A percentile compares a stretch with the other conserved stretches of the same genome.
Evolutionary conservation across 2,113 vertebrate species (phyloP).

Genomic region (Corythornis vintsioides): DNA sequence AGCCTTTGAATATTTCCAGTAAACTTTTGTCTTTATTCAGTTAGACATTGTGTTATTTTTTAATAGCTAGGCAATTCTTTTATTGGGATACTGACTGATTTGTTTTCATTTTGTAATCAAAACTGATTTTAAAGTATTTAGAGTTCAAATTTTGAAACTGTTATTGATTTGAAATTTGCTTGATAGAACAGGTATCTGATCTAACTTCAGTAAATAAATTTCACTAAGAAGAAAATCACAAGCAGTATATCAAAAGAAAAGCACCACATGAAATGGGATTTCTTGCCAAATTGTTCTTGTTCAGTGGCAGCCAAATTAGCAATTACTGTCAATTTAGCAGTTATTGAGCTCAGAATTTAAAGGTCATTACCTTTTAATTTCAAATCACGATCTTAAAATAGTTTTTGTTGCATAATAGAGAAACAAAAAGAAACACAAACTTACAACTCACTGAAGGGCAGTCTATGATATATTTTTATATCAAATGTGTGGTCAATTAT

Average conservation of each 20-base stretch:
- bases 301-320: not conserved
- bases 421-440: not conserved
- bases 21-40: not conserved
- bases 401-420: not conserved
- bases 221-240: not conserved
- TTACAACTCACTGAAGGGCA: not conserved
- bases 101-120: not conserved
- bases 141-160: not conserved
- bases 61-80: accelerated
- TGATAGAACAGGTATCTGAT: not conserved
- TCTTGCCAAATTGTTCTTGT: not conserved
- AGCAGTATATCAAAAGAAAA: not conserved
- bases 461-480: not conserved
- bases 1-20: not conserved
- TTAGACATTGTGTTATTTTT: not conserved
- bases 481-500: not conserved
- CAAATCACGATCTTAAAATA: not conserved
- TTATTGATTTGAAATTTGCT: not conserved
- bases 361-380: not conserved
- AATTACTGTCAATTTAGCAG: conserved; percentile 17
- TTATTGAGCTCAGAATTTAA: not conserved
- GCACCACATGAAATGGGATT: not conserved
- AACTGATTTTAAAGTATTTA: not conserved
- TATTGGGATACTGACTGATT: not conserved
- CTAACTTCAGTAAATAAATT: not conserved